These are phyloP conservation scores for Diaprepes abbreviatus DNA, from an alignment of 2,888 invertebrate species.

Conservation along the genomic window DNA sequence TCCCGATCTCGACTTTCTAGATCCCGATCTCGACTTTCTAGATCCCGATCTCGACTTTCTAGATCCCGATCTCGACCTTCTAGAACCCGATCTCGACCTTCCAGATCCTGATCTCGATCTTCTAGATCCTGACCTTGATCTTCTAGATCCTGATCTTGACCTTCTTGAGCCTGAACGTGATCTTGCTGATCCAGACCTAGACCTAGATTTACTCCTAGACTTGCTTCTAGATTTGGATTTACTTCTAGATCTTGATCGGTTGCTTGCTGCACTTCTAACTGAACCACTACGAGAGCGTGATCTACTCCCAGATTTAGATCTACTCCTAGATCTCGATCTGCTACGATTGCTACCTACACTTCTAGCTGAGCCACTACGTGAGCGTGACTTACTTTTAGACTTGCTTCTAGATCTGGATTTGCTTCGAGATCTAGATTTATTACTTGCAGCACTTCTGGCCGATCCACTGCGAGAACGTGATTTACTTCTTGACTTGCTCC, in stretches of 20 bases:
- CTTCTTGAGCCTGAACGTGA: too few species aligned
- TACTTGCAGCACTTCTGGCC: constrained; percentile 55
- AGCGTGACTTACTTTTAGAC: constrained; percentile 52
- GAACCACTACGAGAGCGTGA: constrained; percentile 42
- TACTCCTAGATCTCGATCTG: constrained; percentile 56
- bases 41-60: constrained; percentile 55
- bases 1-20: constrained; percentile 53
- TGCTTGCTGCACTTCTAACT: constrained; percentile 34
- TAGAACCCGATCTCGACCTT: constrained; percentile 57
- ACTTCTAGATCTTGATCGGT: constrained; percentile 36
- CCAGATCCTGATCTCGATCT: constrained; percentile 53
- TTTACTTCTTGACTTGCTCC: constrained; percentile 50
- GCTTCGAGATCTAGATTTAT: constrained; percentile 59
- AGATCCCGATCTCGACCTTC: constrained; percentile 60
- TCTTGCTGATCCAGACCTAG: constrained; percentile 52
- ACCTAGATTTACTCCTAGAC: constrained; percentile 56
- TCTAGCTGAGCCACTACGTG: constrained; percentile 58
- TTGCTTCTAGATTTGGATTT: constrained; percentile 54
- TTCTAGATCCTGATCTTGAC: constrained; percentile 54
- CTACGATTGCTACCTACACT: constrained; percentile 52
- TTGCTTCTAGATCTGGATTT: constrained; percentile 52
- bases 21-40: constrained; percentile 52
- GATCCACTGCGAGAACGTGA: constrained; percentile 55
- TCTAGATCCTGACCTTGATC: constrained; percentile 53
- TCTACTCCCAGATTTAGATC: constrained; percentile 58